Evolutionary conservation across 92 coral and sea anemone genomes (phyloP).

Genomic region (Porites evermanni): DNA sequence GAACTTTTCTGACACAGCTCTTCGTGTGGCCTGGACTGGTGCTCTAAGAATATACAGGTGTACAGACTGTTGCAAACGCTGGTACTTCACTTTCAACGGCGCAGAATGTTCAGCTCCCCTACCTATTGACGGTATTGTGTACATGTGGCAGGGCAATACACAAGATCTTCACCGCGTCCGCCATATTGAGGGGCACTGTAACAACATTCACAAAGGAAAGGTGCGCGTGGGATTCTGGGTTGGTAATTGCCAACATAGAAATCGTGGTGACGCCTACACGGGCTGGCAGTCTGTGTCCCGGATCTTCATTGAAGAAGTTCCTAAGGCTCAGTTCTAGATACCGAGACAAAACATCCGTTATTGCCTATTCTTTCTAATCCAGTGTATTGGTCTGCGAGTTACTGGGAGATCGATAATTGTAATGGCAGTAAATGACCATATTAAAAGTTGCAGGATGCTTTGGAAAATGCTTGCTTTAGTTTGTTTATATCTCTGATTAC

Average conservation of each 20-base stretch:
- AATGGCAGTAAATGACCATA: neutral
- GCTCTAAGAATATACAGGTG: neutral
- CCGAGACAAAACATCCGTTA: neutral
- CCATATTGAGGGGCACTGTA: conserved; percentile 61
- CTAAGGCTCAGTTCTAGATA: neutral
- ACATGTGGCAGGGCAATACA: neutral
- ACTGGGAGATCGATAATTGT: neutral
- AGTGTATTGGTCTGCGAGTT: too few relatives aligned
- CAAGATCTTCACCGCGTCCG: conserved; percentile 44
- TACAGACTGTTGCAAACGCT: conserved; percentile 38
- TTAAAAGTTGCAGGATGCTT: too few relatives aligned
- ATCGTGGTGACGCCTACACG: conserved; percentile 4
- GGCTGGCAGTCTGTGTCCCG: conserved; percentile 37
- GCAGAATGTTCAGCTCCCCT: conserved; percentile 48
- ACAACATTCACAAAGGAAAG: conserved; percentile 39
- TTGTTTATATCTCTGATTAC: too few relatives aligned
- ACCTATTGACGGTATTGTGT: conserved; percentile 53
- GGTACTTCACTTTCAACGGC: conserved; percentile 61
- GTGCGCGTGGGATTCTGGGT: conserved; percentile 49
- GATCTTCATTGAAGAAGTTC: conserved; percentile 33
- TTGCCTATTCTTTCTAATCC: neutral
- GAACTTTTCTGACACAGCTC: conserved; percentile 24
- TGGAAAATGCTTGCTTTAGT: too few relatives aligned
- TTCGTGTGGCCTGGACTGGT: conserved; percentile 35
- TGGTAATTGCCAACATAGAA: neutral